Conservation (phyloP, 2,113 vertebrate genomes). For the Cyanoramphus novaezelandiae region DNA sequence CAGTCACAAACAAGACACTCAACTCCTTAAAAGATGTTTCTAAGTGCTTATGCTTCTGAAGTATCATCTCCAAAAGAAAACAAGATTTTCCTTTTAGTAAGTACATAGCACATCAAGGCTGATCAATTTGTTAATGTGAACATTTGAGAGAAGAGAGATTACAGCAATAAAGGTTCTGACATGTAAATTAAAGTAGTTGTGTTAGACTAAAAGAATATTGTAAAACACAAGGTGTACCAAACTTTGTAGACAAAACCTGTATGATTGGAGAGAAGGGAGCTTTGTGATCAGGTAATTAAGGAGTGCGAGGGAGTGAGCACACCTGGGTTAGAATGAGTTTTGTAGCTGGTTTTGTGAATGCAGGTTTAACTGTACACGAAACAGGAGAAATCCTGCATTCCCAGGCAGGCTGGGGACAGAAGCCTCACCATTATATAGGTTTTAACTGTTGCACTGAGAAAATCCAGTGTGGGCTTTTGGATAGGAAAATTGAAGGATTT, state of each 20-base stretch:
- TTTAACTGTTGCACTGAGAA: not conserved
- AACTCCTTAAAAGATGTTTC: not conserved
- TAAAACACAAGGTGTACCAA: accelerated
- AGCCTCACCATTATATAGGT: accelerated
- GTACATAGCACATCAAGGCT: not conserved
- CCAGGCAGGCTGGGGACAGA: accelerated
- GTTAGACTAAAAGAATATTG: not conserved
- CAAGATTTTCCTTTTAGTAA: not conserved
- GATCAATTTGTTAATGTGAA: not conserved
- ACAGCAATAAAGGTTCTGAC: not conserved
- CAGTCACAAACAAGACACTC: not conserved
- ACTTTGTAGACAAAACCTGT: not conserved
- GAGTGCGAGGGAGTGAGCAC: not conserved
- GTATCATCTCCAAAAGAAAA: not conserved
- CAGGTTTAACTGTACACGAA: not conserved
- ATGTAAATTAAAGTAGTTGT: not conserved
- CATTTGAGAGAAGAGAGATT: not conserved
- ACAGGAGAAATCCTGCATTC: not conserved
- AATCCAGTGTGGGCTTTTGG: not conserved
- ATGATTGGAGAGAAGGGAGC: not conserved
- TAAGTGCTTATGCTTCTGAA: not conserved
- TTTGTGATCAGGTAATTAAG: not conserved
- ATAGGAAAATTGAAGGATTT: not conserved
- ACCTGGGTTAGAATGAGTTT: not conserved
- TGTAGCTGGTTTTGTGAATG: not conserved